Evolutionary conservation across 2,888 invertebrate species (phyloP), one percentile per base, ranked within the genome.

Genomic region (Falcaria lacertinaria): DNA sequence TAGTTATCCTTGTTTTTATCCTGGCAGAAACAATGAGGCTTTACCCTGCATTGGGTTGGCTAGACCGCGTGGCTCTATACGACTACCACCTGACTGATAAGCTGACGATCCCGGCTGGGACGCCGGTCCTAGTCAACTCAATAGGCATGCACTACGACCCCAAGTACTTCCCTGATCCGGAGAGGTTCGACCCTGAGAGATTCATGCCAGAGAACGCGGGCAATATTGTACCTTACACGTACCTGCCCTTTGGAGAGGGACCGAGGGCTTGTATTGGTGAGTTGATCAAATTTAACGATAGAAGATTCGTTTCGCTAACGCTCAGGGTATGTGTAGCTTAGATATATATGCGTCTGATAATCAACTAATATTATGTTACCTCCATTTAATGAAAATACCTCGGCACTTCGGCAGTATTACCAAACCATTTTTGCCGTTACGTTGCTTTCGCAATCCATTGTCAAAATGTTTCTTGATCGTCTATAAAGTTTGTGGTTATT

Each of bases 231-330:
- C 56, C 63, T 0, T 61, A 47, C 19, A 56, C 60, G 4, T 90
- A 81, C 44, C 39, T 86, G 42, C 90, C 91, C 0, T 91, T 91
- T 46, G 91, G 91, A 1, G 45, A 79, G 1, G 92, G 92, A 4
- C 91, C 89, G 1, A 80, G 91, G 39, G 88, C 79, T 54, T 92
- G 92, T 52, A 89, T 92, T 43, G 92, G 91, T 73, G 52, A 60
- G 46, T 22, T 7, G n/a, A 1, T 13, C 6, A 17, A 4, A 14
- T 34, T 33, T 39, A 19, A 19, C 19, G 5, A 19, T 3, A 4
- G 19, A 19, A 19, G 19, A 19, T 5, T 3, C n/a, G n/a, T n/a
- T n/a, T n/a, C n/a, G n/a, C n/a, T n/a, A n/a, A n/a, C n/a, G n/a
- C n/a, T n/a, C n/a, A n/a, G n/a, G n/a, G n/a, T n/a, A n/a, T n/a